A percentile compares a stretch with the other conserved stretches of the same genome.
phyloP scores from a whole-genome alignment of 2,888 invertebrate genomes.

The Netelia virgata region DNA sequence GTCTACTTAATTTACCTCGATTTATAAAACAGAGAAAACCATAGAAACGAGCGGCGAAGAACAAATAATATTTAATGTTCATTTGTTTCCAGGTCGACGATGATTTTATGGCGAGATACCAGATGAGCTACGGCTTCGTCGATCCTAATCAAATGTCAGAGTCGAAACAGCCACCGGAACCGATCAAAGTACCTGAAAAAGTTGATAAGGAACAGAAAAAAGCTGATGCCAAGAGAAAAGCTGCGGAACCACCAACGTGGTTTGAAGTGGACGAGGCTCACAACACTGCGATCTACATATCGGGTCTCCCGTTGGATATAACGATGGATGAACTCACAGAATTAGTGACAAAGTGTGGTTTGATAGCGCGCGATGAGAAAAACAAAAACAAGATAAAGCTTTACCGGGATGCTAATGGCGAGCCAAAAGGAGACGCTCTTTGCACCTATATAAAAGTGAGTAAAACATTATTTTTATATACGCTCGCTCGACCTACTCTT shows the following conservation, averaged over 20 bases:
- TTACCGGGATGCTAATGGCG: conserved; percentile 92
- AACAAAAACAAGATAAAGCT: conserved; percentile 96
- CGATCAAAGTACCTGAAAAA: conserved; percentile 51
- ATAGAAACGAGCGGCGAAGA: neutral
- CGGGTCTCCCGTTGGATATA: conserved; percentile 94
- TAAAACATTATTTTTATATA: conserved; percentile 32
- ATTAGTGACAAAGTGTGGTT: conserved; percentile 98
- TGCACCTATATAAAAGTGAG: conserved; percentile 97
- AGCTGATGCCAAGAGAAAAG: conserved; percentile 85
- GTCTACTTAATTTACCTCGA: too few species aligned
- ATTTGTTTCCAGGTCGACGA: conserved; percentile 90
- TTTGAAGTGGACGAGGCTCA: conserved; percentile 95
- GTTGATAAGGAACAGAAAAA: conserved; percentile 78
- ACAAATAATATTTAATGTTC: neutral
- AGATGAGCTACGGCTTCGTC: conserved; percentile 96
- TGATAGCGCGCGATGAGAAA: conserved; percentile 94
- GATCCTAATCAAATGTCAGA: conserved; percentile 85
- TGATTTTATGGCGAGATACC: conserved; percentile 98
- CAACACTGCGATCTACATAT: conserved; percentile 98
- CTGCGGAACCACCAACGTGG: conserved; percentile 90
- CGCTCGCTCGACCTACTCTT: neutral
- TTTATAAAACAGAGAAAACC: neutral
- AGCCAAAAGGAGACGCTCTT: conserved; percentile 97
- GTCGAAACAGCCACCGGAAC: conserved; percentile 71
- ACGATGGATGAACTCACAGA: conserved; percentile 96